Base-by-base conservation (phyloP, 2,797 vertebrate species). In the Enteromius fasciolatus region DNA sequence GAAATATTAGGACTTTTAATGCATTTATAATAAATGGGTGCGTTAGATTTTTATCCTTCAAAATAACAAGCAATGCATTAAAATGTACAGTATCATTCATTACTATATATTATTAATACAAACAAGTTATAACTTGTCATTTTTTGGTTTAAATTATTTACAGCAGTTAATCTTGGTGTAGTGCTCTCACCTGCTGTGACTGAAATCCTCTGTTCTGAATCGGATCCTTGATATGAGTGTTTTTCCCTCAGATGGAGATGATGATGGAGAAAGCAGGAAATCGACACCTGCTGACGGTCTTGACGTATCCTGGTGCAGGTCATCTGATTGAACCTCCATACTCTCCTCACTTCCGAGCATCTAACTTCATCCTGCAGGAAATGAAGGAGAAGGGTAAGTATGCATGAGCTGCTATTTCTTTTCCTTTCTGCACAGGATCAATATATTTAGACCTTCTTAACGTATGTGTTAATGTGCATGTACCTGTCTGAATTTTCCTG, bases 251-350 rank as follows among this genome's bases (percentile, higher is more conserved):
- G 91, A 90, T 93, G 0, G 69, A 63, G 77, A 70, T 64, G 44
- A 89, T 85, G 76, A 92, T 94, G 91, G 73, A 41, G 2, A 78
- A 80, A 1, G 90, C 88, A 0, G 93, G 93, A 5, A 94, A 94
- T 12, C 81, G 61, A 0, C 88, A 93, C 76, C 87, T 94, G 81
- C 46, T 95, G 84, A 89, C 89, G 78, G 57, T 57, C 2, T 11
- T 92, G 14, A 39, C 57, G 0, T 94, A 94, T 72, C 91, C 90
- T 1, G 83, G 18, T 0, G 31, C 93, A 0, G 93, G 93, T 69
- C 94, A 94, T 69, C 89, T 94, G 79, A 95, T 94, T 0, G 94
- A 95, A 81, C 93, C 92, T 1, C 94, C 93, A 0, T 95, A 88
- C 90, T 87, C 90, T 0, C 93, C 93, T 57, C 93, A 92, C 75